Conservation (phyloP, 2,888 invertebrate genomes). For the Linnaemya vulpina region DNA sequence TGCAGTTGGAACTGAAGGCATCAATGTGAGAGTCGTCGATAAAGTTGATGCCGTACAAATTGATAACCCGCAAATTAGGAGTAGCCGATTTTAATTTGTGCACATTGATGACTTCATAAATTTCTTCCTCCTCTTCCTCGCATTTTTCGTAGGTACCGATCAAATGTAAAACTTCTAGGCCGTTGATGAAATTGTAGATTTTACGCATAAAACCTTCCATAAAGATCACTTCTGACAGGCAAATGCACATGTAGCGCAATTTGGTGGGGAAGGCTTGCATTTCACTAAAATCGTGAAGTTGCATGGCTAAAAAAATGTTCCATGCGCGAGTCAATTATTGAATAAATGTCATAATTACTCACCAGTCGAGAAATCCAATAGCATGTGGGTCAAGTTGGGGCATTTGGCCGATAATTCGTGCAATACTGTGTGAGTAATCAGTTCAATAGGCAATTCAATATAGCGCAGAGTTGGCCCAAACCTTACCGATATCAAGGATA, state of each 20-base stretch:
- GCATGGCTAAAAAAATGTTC: conserved; percentile 89
- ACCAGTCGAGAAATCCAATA: conserved; percentile 97
- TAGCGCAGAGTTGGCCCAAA: conserved; percentile 94
- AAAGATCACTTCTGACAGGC: conserved; percentile 98
- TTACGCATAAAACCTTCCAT: conserved; percentile 99
- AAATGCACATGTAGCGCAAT: conserved; percentile 96
- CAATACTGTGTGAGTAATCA: conserved; percentile 97
- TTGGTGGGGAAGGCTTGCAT: conserved; percentile 99
- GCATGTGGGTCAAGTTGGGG: conserved; percentile 97
- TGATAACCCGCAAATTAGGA: conserved; percentile 98
- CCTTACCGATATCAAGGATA: conserved; percentile 93
- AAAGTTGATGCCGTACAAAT: conserved; percentile 98
- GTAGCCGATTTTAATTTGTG: conserved; percentile 99
- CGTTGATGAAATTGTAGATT: conserved; percentile 99
- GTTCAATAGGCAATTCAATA: conserved; percentile 96
- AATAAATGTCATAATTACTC: conserved; percentile 56
- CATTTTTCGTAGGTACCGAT: conserved; percentile 99
- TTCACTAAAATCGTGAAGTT: conserved; percentile 99
- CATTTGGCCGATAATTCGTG: conserved; percentile 98
- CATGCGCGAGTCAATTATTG: background rate
- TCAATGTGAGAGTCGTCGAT: conserved; percentile 99
- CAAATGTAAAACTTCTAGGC: conserved; percentile 96
- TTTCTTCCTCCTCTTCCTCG: conserved; percentile 99
- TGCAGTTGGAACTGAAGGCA: conserved; percentile 97
- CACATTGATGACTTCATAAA: conserved; percentile 99